phyloP scores from a whole-genome alignment of 2,113 vertebrate species.

The Aspiorhynchus laticeps region DNA sequence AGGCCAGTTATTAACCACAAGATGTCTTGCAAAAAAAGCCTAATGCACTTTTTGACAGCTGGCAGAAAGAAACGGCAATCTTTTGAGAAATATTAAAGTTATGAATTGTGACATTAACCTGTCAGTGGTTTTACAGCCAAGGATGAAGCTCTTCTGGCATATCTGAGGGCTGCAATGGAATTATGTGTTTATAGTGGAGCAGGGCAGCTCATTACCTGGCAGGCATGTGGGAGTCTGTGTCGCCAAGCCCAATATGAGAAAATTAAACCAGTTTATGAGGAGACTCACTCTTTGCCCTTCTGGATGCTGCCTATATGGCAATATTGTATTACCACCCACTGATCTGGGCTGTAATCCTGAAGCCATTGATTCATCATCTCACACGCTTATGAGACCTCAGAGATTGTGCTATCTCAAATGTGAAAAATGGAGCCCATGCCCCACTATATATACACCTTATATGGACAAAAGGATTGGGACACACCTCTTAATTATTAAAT shows the following conservation, averaged over 20 bases:
- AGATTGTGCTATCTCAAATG: conserved; percentile 4
- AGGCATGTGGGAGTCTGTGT: conserved; percentile 55
- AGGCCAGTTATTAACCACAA: conserved; percentile 42
- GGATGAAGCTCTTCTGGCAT: conserved; percentile 40
- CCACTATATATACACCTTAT: not conserved
- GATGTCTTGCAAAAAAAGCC: conserved; percentile 43
- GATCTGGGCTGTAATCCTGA: conserved; percentile 35
- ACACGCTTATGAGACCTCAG: conserved; percentile 3
- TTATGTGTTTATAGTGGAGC: conserved; percentile 60
- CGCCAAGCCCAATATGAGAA: conserved; percentile 65
- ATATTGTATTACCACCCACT: conserved; percentile 56
- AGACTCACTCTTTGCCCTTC: conserved; percentile 64
- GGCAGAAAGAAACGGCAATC: conserved; percentile 57
- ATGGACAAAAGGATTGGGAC: not conserved
- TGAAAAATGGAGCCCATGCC: not conserved
- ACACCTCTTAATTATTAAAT: not conserved
- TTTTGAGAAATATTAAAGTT: conserved; percentile 60
- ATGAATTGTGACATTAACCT: conserved; percentile 71
- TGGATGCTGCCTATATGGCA: conserved; percentile 47
- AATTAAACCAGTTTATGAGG: conserved; percentile 71
- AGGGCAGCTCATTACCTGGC: conserved; percentile 62
- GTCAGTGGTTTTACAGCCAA: conserved; percentile 58
- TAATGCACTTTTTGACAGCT: conserved; percentile 50
- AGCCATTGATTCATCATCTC: conserved; percentile 46
- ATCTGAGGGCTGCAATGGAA: conserved; percentile 36